Base-by-base conservation (phyloP, 2,888 invertebrate species). In the Pteria penguin region DNA sequence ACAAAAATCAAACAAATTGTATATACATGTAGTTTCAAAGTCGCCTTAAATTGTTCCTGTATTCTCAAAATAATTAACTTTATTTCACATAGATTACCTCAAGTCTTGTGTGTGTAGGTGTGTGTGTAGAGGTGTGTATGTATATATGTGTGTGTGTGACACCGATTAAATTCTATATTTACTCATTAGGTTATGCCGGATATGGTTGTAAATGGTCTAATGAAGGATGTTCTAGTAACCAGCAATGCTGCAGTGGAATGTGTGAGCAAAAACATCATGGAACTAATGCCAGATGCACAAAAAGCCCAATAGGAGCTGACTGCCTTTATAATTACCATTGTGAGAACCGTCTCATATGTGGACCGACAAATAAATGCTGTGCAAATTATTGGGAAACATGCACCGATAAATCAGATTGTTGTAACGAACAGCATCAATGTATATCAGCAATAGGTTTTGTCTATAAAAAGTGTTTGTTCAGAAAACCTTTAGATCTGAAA, bases 321-420 rank as follows among this genome's bases (percentile, higher is more conserved):
- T 77, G 76, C 36, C 63, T 77, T 5, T 77, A 73, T 24, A 36
- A 32, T 22, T 70, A 77, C 32, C 73, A 77, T n/a, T 77, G 76
- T 66, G 76, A 77, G 18, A 33, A 45, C 24, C 18, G 55, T 1
- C 65, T 62, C 2, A 61, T 60, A 4, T 77, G 76, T 65, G 72
- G 73, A 3, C 5, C 36, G 22, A 63, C 65, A 33, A 69, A 69
- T 24, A 57, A 52, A 27, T 77, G 76, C 26, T 77, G 76, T 32
- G 62, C 76, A 1, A 54, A 33, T n/a, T 73, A 73, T 52, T 77
- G 76, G 76, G 68, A 70, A 22, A 68, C 72, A 2, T 77, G 76
- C 33, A 31, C 68, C 0, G 24, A 60, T 1, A 11, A 11, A 14
- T 29, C 18, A 11, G 73, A 77, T 22, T 77, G 76, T 29, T 77